These are phyloP conservation scores for Syrista parreyssii DNA, from an alignment of 2,888 invertebrate species.

Conservation along the genomic window DNA sequence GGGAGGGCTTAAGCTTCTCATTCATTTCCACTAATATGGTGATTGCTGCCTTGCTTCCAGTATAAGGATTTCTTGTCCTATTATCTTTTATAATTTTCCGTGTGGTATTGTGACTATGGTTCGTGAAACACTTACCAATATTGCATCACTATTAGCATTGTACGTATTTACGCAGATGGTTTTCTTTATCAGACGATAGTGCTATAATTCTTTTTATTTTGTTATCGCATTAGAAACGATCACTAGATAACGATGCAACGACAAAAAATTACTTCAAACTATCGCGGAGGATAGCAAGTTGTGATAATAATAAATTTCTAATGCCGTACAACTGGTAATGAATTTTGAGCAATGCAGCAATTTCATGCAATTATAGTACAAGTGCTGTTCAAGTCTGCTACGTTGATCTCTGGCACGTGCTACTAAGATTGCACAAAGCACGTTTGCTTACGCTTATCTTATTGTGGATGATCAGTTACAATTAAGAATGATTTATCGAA, in stretches of 20 bases:
- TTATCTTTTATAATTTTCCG: background rate
- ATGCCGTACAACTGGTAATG: background rate
- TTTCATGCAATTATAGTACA: conserved; percentile 18
- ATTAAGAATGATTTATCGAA: background rate
- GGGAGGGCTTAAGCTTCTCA: conserved; percentile 40
- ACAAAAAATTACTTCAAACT: background rate
- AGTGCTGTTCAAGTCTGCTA: conserved; percentile 9
- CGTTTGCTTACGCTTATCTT: conserved; percentile 43
- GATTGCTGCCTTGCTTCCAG: conserved; percentile 37
- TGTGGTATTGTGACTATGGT: background rate
- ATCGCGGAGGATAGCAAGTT: background rate
- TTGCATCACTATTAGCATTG: background rate
- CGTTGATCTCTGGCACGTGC: conserved; percentile 6
- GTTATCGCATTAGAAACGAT: background rate
- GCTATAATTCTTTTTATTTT: background rate
- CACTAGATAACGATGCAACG: background rate
- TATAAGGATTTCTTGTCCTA: background rate
- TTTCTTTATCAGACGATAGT: background rate
- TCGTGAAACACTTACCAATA: background rate
- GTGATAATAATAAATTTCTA: background rate
- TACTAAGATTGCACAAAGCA: conserved; percentile 42
- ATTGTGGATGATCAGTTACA: background rate
- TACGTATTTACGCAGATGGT: background rate
- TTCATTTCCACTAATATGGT: conserved; percentile 45
- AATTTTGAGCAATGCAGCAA: conserved; percentile 30